Evolutionary conservation across 2,888 invertebrate species (phyloP), one percentile per base, ranked within the genome.

Genomic region (Cylloceria caligata): DNA sequence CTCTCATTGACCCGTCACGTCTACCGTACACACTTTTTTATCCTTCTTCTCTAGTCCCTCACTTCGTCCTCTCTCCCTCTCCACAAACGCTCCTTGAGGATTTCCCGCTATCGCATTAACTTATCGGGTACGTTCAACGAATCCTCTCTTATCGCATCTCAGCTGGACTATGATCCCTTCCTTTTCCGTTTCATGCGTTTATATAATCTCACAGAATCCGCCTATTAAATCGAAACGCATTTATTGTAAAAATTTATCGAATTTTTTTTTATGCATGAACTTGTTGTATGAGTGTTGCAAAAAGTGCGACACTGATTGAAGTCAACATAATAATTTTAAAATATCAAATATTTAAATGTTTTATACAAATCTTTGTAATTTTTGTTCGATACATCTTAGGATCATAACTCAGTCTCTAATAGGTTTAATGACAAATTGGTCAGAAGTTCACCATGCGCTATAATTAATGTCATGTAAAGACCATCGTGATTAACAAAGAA

Each of bases 101-200:
- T 79, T 79, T 83, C 81, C 84, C 84, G 83, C 83, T 83, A 84
- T 75, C 71, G 68, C 47, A 67, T 78, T 78, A 80, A 83, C 65
- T 64, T 83, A 30, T 52, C 62, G 27, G 30, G 74, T 72, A 81
- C 75, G 75, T 82, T 82, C 82, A 75, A 69, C 78, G 36, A 75
- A 76, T 64, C 64, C 45, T 57, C 62, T 75, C 47, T 80, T 71
- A 80, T 80, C 74, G 74, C 64, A 39, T 27, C 62, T 69, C 39
- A 9, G n/a, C 19, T 62, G 42, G 68, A 52, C 45, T 13, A 30
- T 64, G 13, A 34, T 73, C 42, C 34, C 24, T 47, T 16, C 19
- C 42, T 64, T 42, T 68, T 49, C 27, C 16, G 2, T 6, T 73
- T 47, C 45, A 27, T 42, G 11, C n/a, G n/a, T 34, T 45, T 55